These are phyloP conservation scores for Coturnix japonica DNA, from an alignment of 2,113 vertebrate genomes.

Conservation along the genomic window DNA sequence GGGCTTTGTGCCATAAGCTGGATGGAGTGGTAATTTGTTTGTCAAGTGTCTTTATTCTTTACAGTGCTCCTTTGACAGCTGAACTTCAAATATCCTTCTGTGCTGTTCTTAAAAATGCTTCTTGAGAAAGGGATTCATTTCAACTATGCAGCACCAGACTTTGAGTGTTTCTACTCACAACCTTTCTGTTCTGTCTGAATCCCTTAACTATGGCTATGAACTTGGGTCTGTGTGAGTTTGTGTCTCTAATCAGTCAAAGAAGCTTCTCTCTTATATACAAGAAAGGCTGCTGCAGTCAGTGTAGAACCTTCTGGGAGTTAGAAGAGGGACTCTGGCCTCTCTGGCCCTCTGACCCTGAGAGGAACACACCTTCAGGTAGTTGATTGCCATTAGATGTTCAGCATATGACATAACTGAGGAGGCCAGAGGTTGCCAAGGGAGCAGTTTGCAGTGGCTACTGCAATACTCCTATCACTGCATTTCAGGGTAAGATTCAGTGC, in stretches of 20 bases:
- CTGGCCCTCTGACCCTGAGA: not conserved
- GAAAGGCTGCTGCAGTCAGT: not conserved
- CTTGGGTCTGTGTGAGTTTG: not conserved
- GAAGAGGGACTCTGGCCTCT: not conserved
- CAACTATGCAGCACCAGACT: not conserved
- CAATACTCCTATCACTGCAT: not conserved
- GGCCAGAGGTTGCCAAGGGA: not conserved
- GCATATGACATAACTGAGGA: fast-evolving
- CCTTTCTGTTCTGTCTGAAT: not conserved
- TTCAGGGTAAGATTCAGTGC: not conserved
- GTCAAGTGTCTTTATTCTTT: not conserved
- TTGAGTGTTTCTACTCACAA: not conserved
- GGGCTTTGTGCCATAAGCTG: not conserved
- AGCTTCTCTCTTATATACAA: not conserved
- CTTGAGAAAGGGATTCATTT: not conserved
- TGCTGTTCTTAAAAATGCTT: not conserved
- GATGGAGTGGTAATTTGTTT: not conserved
- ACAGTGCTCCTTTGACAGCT: not conserved
- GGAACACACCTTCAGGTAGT: not conserved
- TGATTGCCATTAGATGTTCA: fast-evolving
- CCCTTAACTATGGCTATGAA: not conserved
- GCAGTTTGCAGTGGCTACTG: not conserved
- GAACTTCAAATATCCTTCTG: not conserved
- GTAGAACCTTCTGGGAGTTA: not conserved
- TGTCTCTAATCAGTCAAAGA: not conserved